These are phyloP conservation scores for Drosophila pachea DNA, from an alignment of 1,140 invertebrate genomes.

Conservation along the genomic window DNA sequence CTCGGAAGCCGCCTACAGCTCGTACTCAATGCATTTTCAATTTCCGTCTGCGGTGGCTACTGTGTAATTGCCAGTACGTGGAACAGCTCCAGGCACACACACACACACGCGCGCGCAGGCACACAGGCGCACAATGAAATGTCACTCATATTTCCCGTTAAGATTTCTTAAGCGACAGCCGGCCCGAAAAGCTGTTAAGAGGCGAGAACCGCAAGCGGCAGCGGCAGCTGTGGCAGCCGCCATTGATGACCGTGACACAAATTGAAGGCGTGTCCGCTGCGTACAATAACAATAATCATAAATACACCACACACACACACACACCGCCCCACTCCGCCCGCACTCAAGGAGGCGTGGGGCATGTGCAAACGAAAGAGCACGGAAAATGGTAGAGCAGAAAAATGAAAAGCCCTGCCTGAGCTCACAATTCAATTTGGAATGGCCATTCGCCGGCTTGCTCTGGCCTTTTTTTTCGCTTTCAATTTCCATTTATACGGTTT, in stretches of 20 bases:
- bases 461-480: too few relatives aligned
- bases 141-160: slow-evolving; percentile 27
- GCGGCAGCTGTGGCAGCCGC: slow-evolving; percentile 11
- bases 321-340: not conserved
- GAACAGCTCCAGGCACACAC: slow-evolving; percentile 13
- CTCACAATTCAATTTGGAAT: too few relatives aligned
- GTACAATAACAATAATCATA: slow-evolving; percentile 63
- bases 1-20: slow-evolving; percentile 35
- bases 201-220: slow-evolving; percentile 1
- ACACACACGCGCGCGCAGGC: not conserved
- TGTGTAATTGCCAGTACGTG: slow-evolving; percentile 48
- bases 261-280: slow-evolving; percentile 44
- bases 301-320: too few relatives aligned
- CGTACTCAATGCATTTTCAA: slow-evolving; percentile 48
- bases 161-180: slow-evolving; percentile 20
- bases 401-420: not conserved
- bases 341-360: slow-evolving; percentile 12
- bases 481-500: not conserved
- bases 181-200: slow-evolving; percentile 10
- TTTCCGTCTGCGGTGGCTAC: slow-evolving; percentile 36
- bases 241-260: slow-evolving; percentile 53
- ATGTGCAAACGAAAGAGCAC: slow-evolving; percentile 37
- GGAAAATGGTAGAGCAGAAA: not conserved
- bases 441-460: too few relatives aligned
- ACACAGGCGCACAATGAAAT: not conserved